Base-by-base conservation (phyloP, 1,140 invertebrate genomes). In the Zaprionus ghesquierei region DNA sequence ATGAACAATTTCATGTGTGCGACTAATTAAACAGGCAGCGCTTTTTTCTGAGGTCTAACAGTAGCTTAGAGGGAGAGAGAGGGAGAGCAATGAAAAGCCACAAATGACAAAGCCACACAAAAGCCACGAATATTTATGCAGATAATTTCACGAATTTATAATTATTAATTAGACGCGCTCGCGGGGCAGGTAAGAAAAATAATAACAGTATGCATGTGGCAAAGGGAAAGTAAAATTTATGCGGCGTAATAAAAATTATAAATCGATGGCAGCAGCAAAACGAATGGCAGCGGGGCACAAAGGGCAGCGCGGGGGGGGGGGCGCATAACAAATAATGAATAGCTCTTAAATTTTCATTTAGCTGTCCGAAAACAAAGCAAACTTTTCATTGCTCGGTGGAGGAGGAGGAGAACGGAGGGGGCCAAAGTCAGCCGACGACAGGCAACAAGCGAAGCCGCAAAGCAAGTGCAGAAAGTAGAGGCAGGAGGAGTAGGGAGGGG, bases 261-360 rank as follows among this genome's bases (percentile, higher is more conserved):
- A 69, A 68, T 66, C 55, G 62, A 56, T 66, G 61, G 22, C 23
- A 13, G 9, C 3, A 18, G 49, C 5, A 51, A 22, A 51, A 51
- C 8, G 10, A 15, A n/a, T 3, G 6, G 5, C 2, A 23, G 22
- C 2, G 23, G 20, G 22, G 23, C 41, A 3, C 44, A 20, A n/a
- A 25, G 27, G 20, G 12, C 25, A 12, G 12, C 25, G 13, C 12
- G 49, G n/a, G 10, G 18, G 29, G 5, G 15, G 6, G 5, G 13
- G 13, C 12, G 56, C 74, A 60, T 66, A 76, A 79, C 77, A 78
- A 82, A 82, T 79, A 84, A 84, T 84, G 80, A 73, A 84, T n/a
- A 63, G 71, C 80, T 76, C 80, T 79, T 84, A 72, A 84, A 84
- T 84, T 84, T 84, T 84, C 80, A 84, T 84, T 84, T 73, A 55